Evolutionary conservation across 2,113 vertebrate species (phyloP).

Genomic region (Aplodontia rufa): DNA sequence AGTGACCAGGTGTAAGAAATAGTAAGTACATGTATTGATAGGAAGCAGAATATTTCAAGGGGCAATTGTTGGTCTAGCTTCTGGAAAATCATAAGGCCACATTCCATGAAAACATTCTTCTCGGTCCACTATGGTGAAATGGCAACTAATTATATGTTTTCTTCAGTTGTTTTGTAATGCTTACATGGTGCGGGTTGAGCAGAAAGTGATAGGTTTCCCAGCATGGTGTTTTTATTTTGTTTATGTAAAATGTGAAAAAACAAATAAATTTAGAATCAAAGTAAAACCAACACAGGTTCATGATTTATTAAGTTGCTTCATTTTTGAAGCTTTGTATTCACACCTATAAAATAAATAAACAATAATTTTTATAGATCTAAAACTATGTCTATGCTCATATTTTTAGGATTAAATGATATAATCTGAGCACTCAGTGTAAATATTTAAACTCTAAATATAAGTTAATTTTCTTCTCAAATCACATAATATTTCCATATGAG

Average conservation of each 20-base stretch:
- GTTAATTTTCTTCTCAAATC: background rate
- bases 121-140: background rate
- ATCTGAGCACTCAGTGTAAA: background rate
- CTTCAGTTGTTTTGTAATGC: background rate
- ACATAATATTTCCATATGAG: background rate
- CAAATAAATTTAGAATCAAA: background rate
- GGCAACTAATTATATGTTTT: background rate
- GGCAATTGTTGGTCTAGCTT: background rate
- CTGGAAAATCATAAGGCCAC: background rate
- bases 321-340: background rate
- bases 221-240: background rate
- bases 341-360: background rate
- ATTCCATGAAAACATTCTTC: background rate
- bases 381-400: background rate
- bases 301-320: background rate
- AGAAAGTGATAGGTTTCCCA: background rate
- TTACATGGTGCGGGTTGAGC: background rate
- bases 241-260: background rate
- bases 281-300: background rate
- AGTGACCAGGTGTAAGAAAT: background rate
- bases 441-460: background rate
- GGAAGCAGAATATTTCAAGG: background rate
- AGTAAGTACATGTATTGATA: fast-evolving
- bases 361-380: no score
- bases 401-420: background rate